Base-by-base conservation (phyloP, 2,797 vertebrate genomes). In the Cetoscarus ocellatus region DNA sequence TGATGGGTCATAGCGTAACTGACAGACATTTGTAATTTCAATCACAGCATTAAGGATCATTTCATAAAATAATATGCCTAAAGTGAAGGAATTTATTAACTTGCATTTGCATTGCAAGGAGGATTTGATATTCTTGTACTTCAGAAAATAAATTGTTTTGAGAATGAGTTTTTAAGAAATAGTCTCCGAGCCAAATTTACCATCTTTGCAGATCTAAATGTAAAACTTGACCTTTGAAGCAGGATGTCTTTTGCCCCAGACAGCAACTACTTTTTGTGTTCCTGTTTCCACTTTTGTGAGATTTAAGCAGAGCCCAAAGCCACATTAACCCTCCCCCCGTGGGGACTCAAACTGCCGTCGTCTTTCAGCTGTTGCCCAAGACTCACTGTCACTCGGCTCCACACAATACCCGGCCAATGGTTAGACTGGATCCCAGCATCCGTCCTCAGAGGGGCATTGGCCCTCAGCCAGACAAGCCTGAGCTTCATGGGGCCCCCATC, bases 281-380 rank as follows among this genome's bases (percentile, higher is more conserved):
- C 5, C 61, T 77, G 60, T 76, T 82, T 84, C 71, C 76, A 81
- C 59, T 87, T 85, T 76, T 77, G 75, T 76, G 77, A 82, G 64
- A 74, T 80, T 83, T 78, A 64, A 72, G 52, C 78, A 51, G 77
- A 42, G 73, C 83, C 77, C 67, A 79, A 19, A 86, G 73, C 65
- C 61, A 63, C 55, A 80, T 58, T 53, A 61, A 67, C 78, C 80
- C 84, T 61, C 75, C 85, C 77, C 84, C 88, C 77, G 40, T 58
- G 40, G 12, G 38, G 69, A 38, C 73, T 73, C 76, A 55, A 10
- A 51, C 84, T 67, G 80, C 81, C 84, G 74, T 63, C 44, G 50
- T 78, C 82, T 80, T 92, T 92, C 93, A 93, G 93, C 92, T 92
- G 91, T 92, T 92, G 88, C 85, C 75, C 76, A 85, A 61, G 62